Base-by-base conservation (phyloP, 1,140 invertebrate species). In the Achroia grisella region DNA sequence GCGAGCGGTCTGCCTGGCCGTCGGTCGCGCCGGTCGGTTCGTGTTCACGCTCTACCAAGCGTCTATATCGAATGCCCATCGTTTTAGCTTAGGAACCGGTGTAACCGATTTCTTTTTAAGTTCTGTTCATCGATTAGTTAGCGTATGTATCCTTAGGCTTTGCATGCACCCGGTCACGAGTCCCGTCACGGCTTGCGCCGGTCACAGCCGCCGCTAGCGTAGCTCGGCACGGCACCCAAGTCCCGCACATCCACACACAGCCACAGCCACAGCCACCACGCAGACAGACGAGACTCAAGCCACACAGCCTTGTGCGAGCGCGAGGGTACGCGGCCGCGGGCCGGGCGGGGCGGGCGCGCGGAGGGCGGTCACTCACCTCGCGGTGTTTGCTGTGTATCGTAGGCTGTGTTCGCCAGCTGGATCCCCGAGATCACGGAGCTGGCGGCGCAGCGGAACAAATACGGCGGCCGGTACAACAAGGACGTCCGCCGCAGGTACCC, bases 401-500 rank as follows among this genome's bases (percentile, higher is more conserved):
- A 96, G 94, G 95, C 94, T 90, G 94, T 98, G 91, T 98, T 98
- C 93, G 96, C 97, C 90, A 98, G 95, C 91, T 98, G 95, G 94
- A 97, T 98, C 89, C 97, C 97, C 87, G 97, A 98, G 93, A 98
- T 98, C 90, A 97, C 95, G 87, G 96, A 98, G 90, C 94, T 98
- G 89, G 94, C 97, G 88, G 96, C 96, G 87, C 95, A 96, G 90
- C 92, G 96, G 87, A 93, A 95, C 91, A 98, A 97, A 92, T 98
- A 98, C 91, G 96, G 96, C 90, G 97, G 97, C 89, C 93, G 95
- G 88, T 97, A 97, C 92, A 97, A 94, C 91, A 95, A 96, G 91
- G 96, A 97, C 91, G 91, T 95, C 90, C 95, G 96, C 92, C 95
- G 95, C 94, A 97, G 95, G 96, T 97, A 96, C 89, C 82, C 82